These are phyloP conservation scores for Drosophila sp. DNA, from an alignment of 1,140 invertebrate species.

Conservation along the genomic window DNA sequence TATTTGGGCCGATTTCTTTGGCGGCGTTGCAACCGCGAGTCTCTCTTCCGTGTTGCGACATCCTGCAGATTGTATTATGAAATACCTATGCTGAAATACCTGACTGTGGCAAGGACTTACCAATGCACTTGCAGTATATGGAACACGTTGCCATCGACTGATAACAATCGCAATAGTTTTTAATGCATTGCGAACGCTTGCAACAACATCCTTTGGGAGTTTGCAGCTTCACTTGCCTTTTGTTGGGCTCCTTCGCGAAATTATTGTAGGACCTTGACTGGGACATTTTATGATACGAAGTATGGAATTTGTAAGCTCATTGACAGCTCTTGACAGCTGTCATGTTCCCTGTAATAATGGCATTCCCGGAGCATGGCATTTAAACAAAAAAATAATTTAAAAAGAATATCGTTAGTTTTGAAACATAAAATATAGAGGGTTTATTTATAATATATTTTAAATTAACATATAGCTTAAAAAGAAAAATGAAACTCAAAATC, in stretches of 20 bases:
- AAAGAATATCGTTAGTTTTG: too few species aligned
- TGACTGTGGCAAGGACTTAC: slow-evolving; percentile 33
- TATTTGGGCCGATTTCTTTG: slow-evolving; percentile 34
- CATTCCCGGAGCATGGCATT: too few species aligned
- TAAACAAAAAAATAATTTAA: too few species aligned
- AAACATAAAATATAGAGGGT: too few species aligned
- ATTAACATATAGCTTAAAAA: too few species aligned
- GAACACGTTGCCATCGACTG: slow-evolving; percentile 67
- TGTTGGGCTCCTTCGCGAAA: slow-evolving; percentile 12
- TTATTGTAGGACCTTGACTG: slow-evolving; percentile 3
- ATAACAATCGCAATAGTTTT: slow-evolving; percentile 76
- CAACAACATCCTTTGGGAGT: slow-evolving; percentile 61
- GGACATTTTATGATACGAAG: slow-evolving; percentile 11
- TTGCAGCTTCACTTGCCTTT: slow-evolving; percentile 17
- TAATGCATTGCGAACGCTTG: slow-evolving; percentile 72
- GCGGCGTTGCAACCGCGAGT: neutral
- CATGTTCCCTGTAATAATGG: neutral
- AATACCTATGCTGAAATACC: too few species aligned
- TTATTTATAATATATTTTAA: too few species aligned
- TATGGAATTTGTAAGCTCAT: neutral
- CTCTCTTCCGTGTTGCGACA: slow-evolving; percentile 67
- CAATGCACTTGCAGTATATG: slow-evolving; percentile 59
- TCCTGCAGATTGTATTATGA: slow-evolving; percentile 9
- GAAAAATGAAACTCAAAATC: too few species aligned
- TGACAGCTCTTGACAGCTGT: slow-evolving; percentile 7